Percentiles rank a stretch among this genome's conserved stretches.
phyloP scores from a whole-genome alignment of 2,113 vertebrate species.

The Mobula hypostoma region DNA sequence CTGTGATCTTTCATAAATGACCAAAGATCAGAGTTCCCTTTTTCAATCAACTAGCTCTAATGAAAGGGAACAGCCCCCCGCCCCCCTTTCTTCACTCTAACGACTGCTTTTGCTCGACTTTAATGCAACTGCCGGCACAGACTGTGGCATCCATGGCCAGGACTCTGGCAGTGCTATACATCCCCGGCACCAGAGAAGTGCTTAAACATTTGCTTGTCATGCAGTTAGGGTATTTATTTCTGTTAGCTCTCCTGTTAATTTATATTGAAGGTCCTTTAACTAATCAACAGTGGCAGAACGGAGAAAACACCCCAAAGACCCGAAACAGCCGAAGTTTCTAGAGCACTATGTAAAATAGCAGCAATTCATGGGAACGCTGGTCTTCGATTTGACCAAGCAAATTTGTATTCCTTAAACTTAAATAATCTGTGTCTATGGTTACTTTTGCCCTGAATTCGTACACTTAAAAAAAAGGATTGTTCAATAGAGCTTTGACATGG shows the following conservation, averaged over 20 bases:
- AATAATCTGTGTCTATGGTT: neutral
- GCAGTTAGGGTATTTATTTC: neutral
- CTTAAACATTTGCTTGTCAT: neutral
- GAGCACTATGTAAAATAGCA: neutral
- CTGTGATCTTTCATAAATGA: conserved; percentile 34
- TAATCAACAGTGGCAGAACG: neutral
- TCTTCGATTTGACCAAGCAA: neutral
- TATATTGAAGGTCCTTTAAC: neutral
- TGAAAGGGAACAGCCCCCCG: neutral
- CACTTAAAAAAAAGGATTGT: neutral
- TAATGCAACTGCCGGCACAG: neutral
- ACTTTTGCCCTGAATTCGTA: neutral
- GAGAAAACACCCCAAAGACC: neutral
- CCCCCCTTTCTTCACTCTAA: neutral
- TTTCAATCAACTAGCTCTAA: conserved; percentile 33
- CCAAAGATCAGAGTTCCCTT: conserved; percentile 35
- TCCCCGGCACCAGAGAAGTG: neutral
- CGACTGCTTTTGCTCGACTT: conserved; percentile 23
- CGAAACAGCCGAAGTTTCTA: neutral
- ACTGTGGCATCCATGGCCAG: conserved; percentile 27
- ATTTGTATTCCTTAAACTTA: conserved; percentile 21
- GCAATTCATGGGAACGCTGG: neutral
- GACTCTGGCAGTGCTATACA: conserved; percentile 21
- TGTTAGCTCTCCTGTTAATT: conserved; percentile 27
- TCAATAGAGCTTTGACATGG: neutral